Evolutionary conservation across 1,140 invertebrate species (phyloP).

Genomic region (Musca domestica): DNA sequence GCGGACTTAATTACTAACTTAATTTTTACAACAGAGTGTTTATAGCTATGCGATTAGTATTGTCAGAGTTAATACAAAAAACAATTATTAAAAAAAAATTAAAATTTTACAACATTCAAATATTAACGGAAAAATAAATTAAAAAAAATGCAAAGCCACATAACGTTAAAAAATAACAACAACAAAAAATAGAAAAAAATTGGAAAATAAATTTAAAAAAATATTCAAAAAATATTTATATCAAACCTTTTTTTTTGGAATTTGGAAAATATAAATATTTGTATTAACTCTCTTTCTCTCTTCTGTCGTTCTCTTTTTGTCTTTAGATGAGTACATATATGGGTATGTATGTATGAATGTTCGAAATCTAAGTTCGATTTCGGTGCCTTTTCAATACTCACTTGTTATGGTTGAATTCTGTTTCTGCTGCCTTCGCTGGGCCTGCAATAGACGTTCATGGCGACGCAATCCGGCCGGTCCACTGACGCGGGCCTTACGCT

Average conservation of each 20-base stretch:
- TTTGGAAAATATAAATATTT: not conserved
- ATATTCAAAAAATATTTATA: not conserved
- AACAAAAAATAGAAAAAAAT: conserved; percentile 7
- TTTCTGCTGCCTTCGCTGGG: conserved; percentile 67
- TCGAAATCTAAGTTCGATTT: not conserved
- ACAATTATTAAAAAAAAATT: conserved; percentile 7
- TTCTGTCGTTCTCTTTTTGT: conserved; percentile 3
- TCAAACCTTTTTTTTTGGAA: not conserved
- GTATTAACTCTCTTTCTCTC: conserved; percentile 13
- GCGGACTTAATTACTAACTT: no score
- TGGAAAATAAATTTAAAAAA: not conserved
- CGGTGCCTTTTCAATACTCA: conserved; percentile 59
- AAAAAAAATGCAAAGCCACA: no score
- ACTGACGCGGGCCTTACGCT: conserved; percentile 72
- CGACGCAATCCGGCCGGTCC: conserved; percentile 82
- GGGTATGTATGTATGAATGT: no score
- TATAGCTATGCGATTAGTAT: not conserved
- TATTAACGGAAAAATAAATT: not conserved
- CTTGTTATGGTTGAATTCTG: conserved; percentile 74
- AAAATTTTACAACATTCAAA: conserved; percentile 12
- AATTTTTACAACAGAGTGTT: no score
- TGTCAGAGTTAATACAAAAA: conserved; percentile 24
- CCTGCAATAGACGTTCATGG: conserved; percentile 71
- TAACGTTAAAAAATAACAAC: conserved; percentile 22
- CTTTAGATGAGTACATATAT: not conserved